A percentile compares a stretch with the other conserved stretches of the same genome.
Evolutionary conservation across 2,888 invertebrate species (phyloP).

Genomic region (Xestoiulus laeticollis): DNA sequence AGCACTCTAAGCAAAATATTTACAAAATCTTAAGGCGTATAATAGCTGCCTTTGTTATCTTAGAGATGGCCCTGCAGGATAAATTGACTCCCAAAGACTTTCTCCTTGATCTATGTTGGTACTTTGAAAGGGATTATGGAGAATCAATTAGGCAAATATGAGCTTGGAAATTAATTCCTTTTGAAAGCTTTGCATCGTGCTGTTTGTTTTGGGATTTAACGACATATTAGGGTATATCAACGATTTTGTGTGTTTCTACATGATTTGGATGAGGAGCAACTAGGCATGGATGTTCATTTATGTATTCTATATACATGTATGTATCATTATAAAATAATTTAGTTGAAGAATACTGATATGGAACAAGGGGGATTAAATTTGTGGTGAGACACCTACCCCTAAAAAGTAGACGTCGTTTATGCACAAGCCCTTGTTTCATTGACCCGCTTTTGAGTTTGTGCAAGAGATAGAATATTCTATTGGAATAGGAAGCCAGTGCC

Average conservation of each 20-base stretch:
- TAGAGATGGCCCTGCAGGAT: not conserved
- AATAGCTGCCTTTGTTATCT: not conserved
- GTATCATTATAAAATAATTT: no score
- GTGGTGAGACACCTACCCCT: not conserved
- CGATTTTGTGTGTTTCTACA: not conserved
- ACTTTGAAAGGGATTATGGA: not conserved
- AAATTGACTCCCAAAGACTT: not conserved
- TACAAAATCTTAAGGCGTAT: not conserved
- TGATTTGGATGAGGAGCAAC: not conserved
- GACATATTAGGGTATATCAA: not conserved
- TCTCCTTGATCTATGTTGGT: not conserved
- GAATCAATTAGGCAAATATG: slow-evolving; percentile 13
- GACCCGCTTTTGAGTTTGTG: not conserved
- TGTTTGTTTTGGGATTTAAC: not conserved
- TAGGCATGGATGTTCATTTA: no score
- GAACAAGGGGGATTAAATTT: no score
- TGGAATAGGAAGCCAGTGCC: not conserved
- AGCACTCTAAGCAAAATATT: not conserved
- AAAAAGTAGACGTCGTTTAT: not conserved
- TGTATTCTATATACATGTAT: no score
- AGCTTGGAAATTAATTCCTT: not conserved
- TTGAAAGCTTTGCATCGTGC: not conserved
- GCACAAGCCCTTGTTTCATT: not conserved
- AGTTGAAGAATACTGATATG: no score
- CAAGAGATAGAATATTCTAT: not conserved